Base-by-base conservation (phyloP, 2,888 invertebrate species). In the Portevinia maculata region DNA sequence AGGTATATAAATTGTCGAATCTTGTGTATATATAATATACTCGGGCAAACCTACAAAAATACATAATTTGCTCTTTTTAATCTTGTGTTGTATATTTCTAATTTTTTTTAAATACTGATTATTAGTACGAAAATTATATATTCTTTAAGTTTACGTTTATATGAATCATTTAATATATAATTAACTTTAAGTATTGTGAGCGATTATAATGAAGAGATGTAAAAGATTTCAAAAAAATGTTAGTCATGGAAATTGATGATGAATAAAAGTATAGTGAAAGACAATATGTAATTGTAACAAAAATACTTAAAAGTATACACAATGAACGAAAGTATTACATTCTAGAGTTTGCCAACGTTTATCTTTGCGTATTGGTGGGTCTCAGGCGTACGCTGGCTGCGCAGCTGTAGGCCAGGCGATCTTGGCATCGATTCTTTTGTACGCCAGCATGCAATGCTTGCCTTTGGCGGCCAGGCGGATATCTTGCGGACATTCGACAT, bases 371-470 rank as follows among this genome's bases (percentile, higher is more conserved):
- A 50, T 57, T 19, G 60, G 78, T 50, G 37, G 30, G 24, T 48
- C 32, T 83, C 65, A 84, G 44, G 73, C 17, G n/a, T 79, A 79
- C 21, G 79, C 57, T 32, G 86, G 85, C 69, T 88, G 88, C 5
- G 88, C 86, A 8, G 88, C 86, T 93, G 69, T 90, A 21, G 98
- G 98, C 98, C 98, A 99, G 73, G 98, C 98, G 86, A 99, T 98
- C 92, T 98, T 98, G 28, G 98, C 98, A 89, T 98, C 98, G 90
- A 96, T 96, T 84, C 98, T 93, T 91, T 98, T 98, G 92, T 97
- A 99, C 15, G 98, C 98, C 90, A 99, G 94, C 89, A 97, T 95
- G 91, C 97, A 97, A 88, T 97, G 96, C 88, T 95, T 95, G 64
- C 94, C 95, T 86, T 93, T 94, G 86, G 93, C 93, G 85, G 93